Base-by-base conservation (phyloP, 2,113 vertebrate species). In the Notarius lentiginosus region DNA sequence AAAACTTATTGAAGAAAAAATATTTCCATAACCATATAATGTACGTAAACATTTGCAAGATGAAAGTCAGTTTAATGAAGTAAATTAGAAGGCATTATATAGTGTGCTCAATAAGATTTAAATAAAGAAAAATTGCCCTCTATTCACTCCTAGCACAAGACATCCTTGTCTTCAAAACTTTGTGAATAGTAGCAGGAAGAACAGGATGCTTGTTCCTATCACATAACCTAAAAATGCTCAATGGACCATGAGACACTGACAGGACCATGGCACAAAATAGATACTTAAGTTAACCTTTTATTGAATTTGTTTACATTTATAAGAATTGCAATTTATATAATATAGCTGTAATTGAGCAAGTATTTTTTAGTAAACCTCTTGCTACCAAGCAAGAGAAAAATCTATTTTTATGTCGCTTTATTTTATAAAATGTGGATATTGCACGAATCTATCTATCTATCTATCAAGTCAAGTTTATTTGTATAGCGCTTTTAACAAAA, bases 141-240 rank as follows among this genome's bases (percentile, higher is more conserved):
- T 47, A 27, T 41, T 85, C 61, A 41, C 58, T 60, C 58, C 17
- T 12, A 82, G 84, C 55, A 86, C 79, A 89, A 87, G 86, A 87
- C 55, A 61, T 83, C 27, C 20, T 51, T 82, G 76, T 84, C 86
- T 86, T 34, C 15, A 11, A 84, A 20, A 20, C 30, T 56, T 75
- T 58, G 7, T 83, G 61, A 86, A 83, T 9, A 2, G 22, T 14
- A 51, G 47, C 9, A 51, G 20, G 8, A 49, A 75, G 20, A 75
- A 75, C 22, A 51, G 22, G 17, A 5, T 65, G 63, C 80, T 89
- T 89, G 84, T 89, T 86, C 68, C 15, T 58, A 15, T 75, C 47
- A 84, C 22, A 55, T 83, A 55, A 55, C 22, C 15, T 6, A 66
- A 17, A 51, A 53, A 65, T 66, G 24, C 58, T 66, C 14, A 49